Conservation (phyloP, 2,113 vertebrate species). For the Otis tarda region DNA sequence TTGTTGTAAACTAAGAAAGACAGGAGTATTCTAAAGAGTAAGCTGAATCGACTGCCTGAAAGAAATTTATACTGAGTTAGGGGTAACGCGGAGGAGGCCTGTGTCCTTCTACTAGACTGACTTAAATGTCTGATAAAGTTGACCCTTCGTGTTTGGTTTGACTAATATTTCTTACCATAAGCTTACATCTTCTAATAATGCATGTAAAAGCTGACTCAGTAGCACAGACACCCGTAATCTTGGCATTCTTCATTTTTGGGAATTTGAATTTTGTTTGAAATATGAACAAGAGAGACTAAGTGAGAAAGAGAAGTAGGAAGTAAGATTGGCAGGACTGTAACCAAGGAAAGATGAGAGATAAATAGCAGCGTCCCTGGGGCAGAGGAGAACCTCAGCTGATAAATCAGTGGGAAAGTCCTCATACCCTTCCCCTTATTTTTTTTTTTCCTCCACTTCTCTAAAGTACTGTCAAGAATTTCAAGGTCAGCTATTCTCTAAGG, state of each 20-base stretch:
- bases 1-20: background rate
- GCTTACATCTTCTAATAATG: background rate
- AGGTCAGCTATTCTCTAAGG: background rate
- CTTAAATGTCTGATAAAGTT: background rate
- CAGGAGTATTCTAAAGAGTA: background rate
- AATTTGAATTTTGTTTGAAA: background rate
- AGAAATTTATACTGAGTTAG: background rate
- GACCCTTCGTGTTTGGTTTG: background rate
- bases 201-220: background rate
- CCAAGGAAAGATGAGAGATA: background rate
- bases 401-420: background rate
- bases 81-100: background rate
- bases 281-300: background rate
- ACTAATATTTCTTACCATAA: background rate
- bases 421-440: background rate
- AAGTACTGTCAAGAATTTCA: background rate
- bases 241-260: background rate
- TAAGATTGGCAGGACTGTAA: background rate
- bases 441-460: background rate
- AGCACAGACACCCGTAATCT: background rate
- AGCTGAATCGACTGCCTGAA: background rate
- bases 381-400: background rate
- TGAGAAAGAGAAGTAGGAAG: background rate
- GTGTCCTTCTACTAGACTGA: background rate
- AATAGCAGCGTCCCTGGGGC: background rate